These are phyloP conservation scores for Mechanitis mazaeus DNA, from an alignment of 2,888 invertebrate species.

Conservation along the genomic window DNA sequence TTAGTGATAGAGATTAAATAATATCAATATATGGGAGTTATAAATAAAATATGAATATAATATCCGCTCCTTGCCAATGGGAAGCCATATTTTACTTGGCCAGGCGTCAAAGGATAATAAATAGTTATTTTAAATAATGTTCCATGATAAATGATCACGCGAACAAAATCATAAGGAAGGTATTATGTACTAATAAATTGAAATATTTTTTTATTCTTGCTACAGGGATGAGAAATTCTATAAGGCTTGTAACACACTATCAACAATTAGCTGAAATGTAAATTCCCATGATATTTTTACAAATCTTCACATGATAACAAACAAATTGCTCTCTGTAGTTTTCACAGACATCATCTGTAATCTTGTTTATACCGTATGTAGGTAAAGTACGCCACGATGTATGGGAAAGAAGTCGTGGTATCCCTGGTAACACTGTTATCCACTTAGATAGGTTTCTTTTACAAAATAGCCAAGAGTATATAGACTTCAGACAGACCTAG, in stretches of 20 bases:
- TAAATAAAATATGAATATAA: background rate
- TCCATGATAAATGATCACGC: conserved; percentile 6
- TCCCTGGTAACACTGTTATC: conserved; percentile 17
- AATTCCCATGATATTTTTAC: background rate
- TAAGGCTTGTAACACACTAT: too few species aligned
- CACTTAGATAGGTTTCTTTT: conserved; percentile 15
- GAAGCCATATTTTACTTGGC: background rate
- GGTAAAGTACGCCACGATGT: conserved; percentile 31
- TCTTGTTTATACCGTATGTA: conserved; percentile 27
- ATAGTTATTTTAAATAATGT: conserved; percentile 6
- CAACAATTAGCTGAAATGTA: background rate
- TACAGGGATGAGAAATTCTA: background rate
- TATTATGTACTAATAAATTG: conserved; percentile 3
- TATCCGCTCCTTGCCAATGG: background rate
- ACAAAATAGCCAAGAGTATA: background rate
- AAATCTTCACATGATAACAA: background rate
- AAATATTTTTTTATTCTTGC: conserved; percentile 1
- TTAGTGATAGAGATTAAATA: background rate
- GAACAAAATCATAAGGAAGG: background rate
- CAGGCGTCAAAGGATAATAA: conserved; percentile 6
- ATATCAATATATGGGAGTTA: background rate
- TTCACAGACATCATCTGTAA: conserved; percentile 23
- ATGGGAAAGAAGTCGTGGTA: conserved; percentile 22
- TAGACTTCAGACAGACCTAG: conserved; percentile 8
- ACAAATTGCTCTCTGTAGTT: conserved; percentile 18